phyloP scores from a whole-genome alignment of 2,888 invertebrate genomes.

The Thymelicus lineola region DNA sequence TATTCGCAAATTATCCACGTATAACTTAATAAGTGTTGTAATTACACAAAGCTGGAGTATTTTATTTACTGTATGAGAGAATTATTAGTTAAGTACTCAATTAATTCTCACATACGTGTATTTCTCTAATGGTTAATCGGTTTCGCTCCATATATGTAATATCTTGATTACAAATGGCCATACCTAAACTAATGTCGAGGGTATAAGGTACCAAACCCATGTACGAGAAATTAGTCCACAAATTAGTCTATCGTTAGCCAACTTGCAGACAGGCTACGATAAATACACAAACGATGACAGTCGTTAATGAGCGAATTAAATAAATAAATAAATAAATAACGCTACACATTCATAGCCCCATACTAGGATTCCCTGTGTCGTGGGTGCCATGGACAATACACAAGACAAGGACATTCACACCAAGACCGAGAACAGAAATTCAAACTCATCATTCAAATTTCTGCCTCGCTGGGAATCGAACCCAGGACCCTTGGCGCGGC shows the following conservation, averaged over 20 bases:
- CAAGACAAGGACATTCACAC: too few relatives aligned
- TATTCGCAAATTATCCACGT: too few relatives aligned
- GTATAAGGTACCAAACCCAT: conserved; percentile 22
- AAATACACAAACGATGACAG: not conserved
- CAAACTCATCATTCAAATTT: too few relatives aligned
- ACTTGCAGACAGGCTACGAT: not conserved
- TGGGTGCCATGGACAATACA: too few relatives aligned
- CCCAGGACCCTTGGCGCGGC: too few relatives aligned
- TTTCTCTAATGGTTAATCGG: conserved; percentile 3
- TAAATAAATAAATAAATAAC: too few relatives aligned
- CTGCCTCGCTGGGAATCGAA: too few relatives aligned
- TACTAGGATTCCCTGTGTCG: too few relatives aligned
- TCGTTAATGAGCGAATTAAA: not conserved
- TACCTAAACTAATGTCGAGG: conserved; percentile 21
- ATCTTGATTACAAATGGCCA: conserved; percentile 29
- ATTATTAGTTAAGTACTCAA: not conserved
- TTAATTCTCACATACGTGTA: conserved; percentile 1
- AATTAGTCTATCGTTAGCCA: conserved; percentile 19
- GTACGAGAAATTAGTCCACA: conserved; percentile 19
- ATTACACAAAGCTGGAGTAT: not conserved
- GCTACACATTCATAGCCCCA: too few relatives aligned
- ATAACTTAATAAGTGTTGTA: too few relatives aligned
- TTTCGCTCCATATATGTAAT: conserved; percentile 29
- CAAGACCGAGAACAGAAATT: too few relatives aligned
- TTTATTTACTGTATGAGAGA: not conserved